phyloP scores from a whole-genome alignment of 2,888 invertebrate species.

The Hydrotaea cyrtoneurina region DNA sequence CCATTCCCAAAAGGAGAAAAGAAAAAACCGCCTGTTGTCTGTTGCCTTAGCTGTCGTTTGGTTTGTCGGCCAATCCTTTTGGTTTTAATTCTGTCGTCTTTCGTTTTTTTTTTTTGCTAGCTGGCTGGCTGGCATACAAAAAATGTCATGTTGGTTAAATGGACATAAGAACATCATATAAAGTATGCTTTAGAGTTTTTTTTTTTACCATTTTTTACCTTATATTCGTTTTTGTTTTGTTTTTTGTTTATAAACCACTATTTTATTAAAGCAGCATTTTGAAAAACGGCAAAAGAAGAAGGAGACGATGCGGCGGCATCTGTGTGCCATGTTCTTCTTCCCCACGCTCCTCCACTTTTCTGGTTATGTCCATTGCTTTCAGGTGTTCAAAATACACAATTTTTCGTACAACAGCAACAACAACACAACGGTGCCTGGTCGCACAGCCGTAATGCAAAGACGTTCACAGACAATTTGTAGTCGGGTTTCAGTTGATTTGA shows the following conservation, averaged over 20 bases:
- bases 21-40: constrained; percentile 21
- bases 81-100: constrained; percentile 40
- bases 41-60: background rate
- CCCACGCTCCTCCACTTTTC: constrained; percentile 9
- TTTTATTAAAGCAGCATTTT: constrained; percentile 34
- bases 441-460: constrained; percentile 9
- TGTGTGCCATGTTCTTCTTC: constrained; percentile 39
- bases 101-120: constrained; percentile 23
- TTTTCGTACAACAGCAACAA: background rate
- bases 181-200: constrained; percentile 26
- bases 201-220: background rate
- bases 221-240: constrained; percentile 4
- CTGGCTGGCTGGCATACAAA: constrained; percentile 27
- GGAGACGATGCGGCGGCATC: constrained; percentile 43
- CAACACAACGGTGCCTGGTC: background rate
- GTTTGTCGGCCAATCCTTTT: constrained; percentile 53
- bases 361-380: constrained; percentile 23
- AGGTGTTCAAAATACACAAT: constrained; percentile 57
- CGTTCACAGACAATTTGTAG: constrained; percentile 74
- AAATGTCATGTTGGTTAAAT: constrained; percentile 65
- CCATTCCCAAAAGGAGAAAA: constrained; percentile 46
- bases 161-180: constrained; percentile 54
- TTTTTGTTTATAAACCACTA: constrained; percentile 50
- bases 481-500: constrained; percentile 53
- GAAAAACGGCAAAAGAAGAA: background rate